Percentiles rank a stretch among this genome's conserved stretches.
phyloP scores from a whole-genome alignment of 2,888 invertebrate genomes.

The Schizaphis graminum region DNA sequence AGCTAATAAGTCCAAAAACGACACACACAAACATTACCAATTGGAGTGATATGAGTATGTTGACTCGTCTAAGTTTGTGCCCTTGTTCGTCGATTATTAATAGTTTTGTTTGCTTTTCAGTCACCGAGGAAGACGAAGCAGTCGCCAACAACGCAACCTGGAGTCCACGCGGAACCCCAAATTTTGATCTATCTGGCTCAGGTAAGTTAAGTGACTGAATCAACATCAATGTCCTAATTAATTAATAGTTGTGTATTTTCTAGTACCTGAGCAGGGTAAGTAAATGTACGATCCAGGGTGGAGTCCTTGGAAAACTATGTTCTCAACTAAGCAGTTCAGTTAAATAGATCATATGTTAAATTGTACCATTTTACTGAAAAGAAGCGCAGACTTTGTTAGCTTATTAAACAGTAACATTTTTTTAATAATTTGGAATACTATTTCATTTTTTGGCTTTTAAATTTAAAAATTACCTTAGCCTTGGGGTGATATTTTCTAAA shows the following conservation, averaged over 20 bases:
- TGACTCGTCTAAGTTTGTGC: background rate
- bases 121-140: conserved; percentile 54
- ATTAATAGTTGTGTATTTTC: conserved; percentile 62
- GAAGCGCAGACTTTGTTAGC: conserved; percentile 36
- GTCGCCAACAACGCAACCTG: conserved; percentile 45
- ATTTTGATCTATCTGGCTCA: conserved; percentile 58
- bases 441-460: conserved; percentile 16
- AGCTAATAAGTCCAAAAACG: conserved; percentile 52
- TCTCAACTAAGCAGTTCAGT: conserved; percentile 64
- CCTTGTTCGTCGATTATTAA: background rate
- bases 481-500: conserved; percentile 12
- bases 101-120: background rate
- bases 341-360: conserved; percentile 55
- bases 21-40: conserved; percentile 39
- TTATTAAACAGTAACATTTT: conserved; percentile 37
- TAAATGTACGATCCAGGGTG: conserved; percentile 46
- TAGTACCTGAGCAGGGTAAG: conserved; percentile 64
- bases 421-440: conserved; percentile 27
- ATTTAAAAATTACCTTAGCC: background rate
- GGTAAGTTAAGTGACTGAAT: conserved; percentile 26
- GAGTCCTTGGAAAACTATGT: conserved; percentile 55
- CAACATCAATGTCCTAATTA: conserved; percentile 44
- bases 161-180: conserved; percentile 57
- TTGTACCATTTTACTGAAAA: conserved; percentile 41
- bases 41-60: conserved; percentile 61